Evolutionary conservation across 2,888 invertebrate species (phyloP).

Genomic region (Lomographa bimaculata): DNA sequence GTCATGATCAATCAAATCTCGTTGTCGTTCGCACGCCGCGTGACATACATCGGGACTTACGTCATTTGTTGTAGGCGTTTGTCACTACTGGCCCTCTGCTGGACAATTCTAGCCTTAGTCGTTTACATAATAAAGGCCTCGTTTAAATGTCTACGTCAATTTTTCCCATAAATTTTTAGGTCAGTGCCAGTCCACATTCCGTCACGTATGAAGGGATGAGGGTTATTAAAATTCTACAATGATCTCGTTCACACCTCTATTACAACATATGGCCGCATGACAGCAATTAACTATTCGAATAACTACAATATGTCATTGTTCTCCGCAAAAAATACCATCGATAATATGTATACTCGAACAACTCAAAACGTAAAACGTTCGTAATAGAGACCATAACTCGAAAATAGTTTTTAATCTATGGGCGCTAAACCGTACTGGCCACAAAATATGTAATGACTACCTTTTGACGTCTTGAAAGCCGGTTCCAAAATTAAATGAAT

Average conservation of each 20-base stretch:
- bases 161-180: conserved; percentile 74
- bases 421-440: conserved; percentile 72
- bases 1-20: conserved; percentile 51
- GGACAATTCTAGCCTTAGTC: conserved; percentile 11
- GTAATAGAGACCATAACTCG: conserved; percentile 52
- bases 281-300: conserved; percentile 38
- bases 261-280: conserved; percentile 37
- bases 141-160: conserved; percentile 41
- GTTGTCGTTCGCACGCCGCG: conserved; percentile 39
- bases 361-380: conserved; percentile 5
- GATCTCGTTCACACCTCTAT: conserved; percentile 55
- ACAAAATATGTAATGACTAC: conserved; percentile 82
- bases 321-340: conserved; percentile 14
- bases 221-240: conserved; percentile 73
- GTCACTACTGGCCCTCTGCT: conserved; percentile 44
- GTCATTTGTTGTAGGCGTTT: conserved; percentile 62
- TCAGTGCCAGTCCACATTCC: conserved; percentile 66
- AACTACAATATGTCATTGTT: conserved; percentile 17
- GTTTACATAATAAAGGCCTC: conserved; percentile 36
- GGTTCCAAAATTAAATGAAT: conserved; percentile 83
- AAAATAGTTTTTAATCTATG: conserved; percentile 59
- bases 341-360: conserved; percentile 3
- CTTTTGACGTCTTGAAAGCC: conserved; percentile 82
- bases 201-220: conserved; percentile 67
- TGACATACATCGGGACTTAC: conserved; percentile 44